Conservation (phyloP, 2,797 vertebrate species). For the Okamejei kenojei region DNA sequence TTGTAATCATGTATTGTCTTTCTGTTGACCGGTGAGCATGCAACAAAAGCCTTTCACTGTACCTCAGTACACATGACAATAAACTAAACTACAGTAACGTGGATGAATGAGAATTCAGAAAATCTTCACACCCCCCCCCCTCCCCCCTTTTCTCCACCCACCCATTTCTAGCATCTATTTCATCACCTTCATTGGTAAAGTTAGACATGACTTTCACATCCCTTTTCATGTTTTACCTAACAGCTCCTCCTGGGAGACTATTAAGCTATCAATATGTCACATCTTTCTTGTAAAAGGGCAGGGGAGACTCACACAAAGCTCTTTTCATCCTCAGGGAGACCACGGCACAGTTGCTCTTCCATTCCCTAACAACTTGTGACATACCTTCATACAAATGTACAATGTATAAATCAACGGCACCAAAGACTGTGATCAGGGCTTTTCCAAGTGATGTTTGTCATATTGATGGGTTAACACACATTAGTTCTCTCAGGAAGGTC, state of each 20-base stretch:
- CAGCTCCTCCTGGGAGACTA: conserved; percentile 54
- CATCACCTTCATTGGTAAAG: conserved; percentile 6
- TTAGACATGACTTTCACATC: conserved; percentile 48
- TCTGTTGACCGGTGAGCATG: too few species aligned
- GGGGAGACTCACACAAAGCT: conserved; percentile 46
- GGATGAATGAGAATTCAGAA: background rate
- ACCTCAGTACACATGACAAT: too few species aligned
- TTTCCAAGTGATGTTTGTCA: conserved; percentile 42
- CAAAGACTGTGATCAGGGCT: conserved; percentile 40
- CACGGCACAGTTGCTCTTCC: conserved; percentile 37
- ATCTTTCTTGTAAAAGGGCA: conserved; percentile 47
- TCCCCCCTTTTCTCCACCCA: background rate
- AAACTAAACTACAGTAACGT: too few species aligned
- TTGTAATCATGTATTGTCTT: too few species aligned
- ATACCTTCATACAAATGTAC: conserved; percentile 28
- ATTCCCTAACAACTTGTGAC: conserved; percentile 32
- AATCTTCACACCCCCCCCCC: background rate
- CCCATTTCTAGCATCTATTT: conserved; percentile 13
- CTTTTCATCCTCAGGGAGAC: conserved; percentile 44
- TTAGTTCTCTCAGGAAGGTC: conserved; percentile 43
- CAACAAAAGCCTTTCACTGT: too few species aligned
- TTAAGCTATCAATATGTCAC: conserved; percentile 53
- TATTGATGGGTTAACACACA: conserved; percentile 34
- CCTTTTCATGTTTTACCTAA: conserved; percentile 53
- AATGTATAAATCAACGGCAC: conserved; percentile 43